phyloP scores from a whole-genome alignment of 2,113 vertebrate genomes.

The Octodon degus region DNA sequence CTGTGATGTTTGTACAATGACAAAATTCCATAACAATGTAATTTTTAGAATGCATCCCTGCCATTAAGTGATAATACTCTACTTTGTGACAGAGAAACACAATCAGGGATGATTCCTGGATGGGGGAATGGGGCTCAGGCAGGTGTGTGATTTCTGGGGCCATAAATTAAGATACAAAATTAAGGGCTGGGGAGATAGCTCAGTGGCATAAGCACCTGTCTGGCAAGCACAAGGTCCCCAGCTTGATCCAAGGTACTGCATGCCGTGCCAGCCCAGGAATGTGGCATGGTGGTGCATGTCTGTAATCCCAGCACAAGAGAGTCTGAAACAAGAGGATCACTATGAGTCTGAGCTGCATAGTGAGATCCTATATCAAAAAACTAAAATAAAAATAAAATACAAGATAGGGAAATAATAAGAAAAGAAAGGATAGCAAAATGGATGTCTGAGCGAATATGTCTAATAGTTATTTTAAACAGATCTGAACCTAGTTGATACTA shows the following conservation, averaged over 20 bases:
- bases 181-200: too few species aligned
- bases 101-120: neutral
- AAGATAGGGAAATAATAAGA: neutral
- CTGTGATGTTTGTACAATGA: neutral
- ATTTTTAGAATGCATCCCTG: neutral
- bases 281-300: too few species aligned
- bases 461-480: neutral
- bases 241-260: too few species aligned
- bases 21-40: neutral
- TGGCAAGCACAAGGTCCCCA: too few species aligned
- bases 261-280: too few species aligned
- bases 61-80: neutral
- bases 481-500: neutral
- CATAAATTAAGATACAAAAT: neutral
- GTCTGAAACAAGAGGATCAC: too few species aligned
- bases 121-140: neutral
- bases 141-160: neutral
- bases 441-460: neutral
- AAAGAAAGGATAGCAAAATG: neutral
- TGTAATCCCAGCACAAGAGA: too few species aligned
- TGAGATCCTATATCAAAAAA: too few species aligned
- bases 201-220: too few species aligned
- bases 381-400: too few species aligned
- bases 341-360: too few species aligned
- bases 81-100: neutral